Evolutionary conservation across 2,113 vertebrate genomes (phyloP).

Genomic region (Takifugu flavidus): DNA sequence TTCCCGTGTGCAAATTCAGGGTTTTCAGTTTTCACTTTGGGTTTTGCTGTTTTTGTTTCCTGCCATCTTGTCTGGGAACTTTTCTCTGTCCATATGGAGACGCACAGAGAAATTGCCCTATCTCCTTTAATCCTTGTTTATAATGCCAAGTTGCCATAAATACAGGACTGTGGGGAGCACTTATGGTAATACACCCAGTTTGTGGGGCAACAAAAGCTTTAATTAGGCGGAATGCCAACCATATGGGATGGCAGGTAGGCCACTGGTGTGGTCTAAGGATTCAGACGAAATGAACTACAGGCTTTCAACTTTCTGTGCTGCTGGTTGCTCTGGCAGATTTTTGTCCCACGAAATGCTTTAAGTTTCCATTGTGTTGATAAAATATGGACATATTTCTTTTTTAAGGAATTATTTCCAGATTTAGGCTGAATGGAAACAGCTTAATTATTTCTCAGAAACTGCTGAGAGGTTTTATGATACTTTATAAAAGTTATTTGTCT

Average conservation of each 20-base stretch:
- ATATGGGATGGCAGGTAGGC: conserved; percentile 70
- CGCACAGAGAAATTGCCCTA: conserved; percentile 44
- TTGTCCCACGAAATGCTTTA: conserved; percentile 2
- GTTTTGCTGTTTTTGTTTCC: conserved; percentile 1
- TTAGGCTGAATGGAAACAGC: not conserved
- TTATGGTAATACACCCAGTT: conserved; percentile 60
- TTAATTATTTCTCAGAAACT: no score
- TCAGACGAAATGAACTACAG: conserved; percentile 29
- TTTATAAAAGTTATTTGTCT: no score
- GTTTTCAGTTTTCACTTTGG: conserved; percentile 7
- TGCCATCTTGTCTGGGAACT: conserved; percentile 48
- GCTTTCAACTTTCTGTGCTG: conserved; percentile 5
- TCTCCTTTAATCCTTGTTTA: conserved; percentile 64
- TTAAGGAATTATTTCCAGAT: conserved; percentile 2
- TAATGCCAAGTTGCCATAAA: conserved; percentile 73
- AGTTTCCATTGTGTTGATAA: not conserved
- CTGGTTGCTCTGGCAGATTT: conserved; percentile 5
- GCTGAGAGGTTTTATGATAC: no score
- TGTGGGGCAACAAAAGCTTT: conserved; percentile 67
- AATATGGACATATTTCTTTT: not conserved
- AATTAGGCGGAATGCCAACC: conserved; percentile 69
- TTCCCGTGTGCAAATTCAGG: conserved; percentile 1
- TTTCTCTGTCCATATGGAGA: conserved; percentile 55
- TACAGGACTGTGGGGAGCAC: conserved; percentile 56
- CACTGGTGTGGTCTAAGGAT: conserved; percentile 49